Conservation (phyloP, 2,888 invertebrate genomes). For the Melikaiella ostensackeni region DNA sequence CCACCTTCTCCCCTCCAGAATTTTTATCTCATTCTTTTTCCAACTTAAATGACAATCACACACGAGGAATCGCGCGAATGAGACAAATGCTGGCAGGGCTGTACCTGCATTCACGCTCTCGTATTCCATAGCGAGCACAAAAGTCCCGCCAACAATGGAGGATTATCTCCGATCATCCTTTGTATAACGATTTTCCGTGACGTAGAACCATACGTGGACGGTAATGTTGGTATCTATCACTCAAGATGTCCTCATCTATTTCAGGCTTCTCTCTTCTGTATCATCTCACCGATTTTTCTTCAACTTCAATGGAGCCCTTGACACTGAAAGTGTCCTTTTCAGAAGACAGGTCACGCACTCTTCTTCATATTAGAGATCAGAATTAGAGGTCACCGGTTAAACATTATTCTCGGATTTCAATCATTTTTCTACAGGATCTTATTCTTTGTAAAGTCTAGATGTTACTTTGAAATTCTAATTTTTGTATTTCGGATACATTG, state of each 20-base stretch:
- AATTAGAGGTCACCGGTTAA: conserved; percentile 24
- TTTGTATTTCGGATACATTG: not conserved
- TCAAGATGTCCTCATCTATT: conserved; percentile 34
- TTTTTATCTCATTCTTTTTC: conserved; percentile 34
- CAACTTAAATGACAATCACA: conserved; percentile 20
- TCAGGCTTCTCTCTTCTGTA: not conserved
- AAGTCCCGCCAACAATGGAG: conserved; percentile 54
- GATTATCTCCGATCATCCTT: conserved; percentile 67
- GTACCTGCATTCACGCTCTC: conserved; percentile 51
- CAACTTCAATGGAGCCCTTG: conserved; percentile 27
- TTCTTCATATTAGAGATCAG: conserved; percentile 14
- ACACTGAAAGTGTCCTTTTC: conserved; percentile 31
- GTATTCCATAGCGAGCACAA: conserved; percentile 48
- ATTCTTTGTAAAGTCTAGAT: not conserved
- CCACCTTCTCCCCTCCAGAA: not conserved
- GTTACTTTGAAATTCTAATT: not conserved
- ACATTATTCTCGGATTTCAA: not conserved
- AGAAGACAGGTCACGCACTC: conserved; percentile 32
- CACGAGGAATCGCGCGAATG: conserved; percentile 51
- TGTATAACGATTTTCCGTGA: conserved; percentile 59
- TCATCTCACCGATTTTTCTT: conserved; percentile 45
- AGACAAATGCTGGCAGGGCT: conserved; percentile 48
- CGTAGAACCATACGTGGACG: conserved; percentile 24
- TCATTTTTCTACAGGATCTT: not conserved
- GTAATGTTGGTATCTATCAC: conserved; percentile 28